Base-by-base conservation (phyloP, 2,888 invertebrate genomes). In the Tillus elongatus region DNA sequence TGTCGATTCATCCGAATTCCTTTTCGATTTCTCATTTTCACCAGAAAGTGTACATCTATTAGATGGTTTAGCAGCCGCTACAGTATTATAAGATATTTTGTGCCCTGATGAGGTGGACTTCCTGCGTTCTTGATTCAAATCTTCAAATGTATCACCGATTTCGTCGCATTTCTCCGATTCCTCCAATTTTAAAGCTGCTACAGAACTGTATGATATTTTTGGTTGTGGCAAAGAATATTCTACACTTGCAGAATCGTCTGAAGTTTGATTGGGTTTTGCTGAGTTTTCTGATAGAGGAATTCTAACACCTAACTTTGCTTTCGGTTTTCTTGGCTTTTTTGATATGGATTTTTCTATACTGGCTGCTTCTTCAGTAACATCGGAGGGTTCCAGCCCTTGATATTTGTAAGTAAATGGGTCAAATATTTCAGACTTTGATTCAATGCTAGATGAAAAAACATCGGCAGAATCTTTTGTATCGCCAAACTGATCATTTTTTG, bases 71-170 rank as follows among this genome's bases (percentile, higher is more conserved):
- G 42, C 43, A 44, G 71, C 69, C 27, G 71, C 71, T 45, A 74
- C 67, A 30, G 68, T 69, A 51, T 72, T 74, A 74, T 74, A 74
- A 9, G 72, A 71, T 56, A 69, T 69, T 14, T 63, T 59, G 2
- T 63, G 47, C 12, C 52, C 64, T 44, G 61, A 12, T n/a, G n/a
- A n/a, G n/a, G n/a, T n/a, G n/a, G n/a, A n/a, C n/a, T n/a, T n/a
- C n/a, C n/a, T n/a, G n/a, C n/a, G n/a, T n/a, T n/a, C n/a, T n/a
- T n/a, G n/a, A n/a, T n/a, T n/a, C n/a, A n/a, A n/a, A n/a, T n/a
- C n/a, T n/a, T n/a, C n/a, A n/a, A n/a, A n/a, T n/a, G n/a, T n/a
- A n/a, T n/a, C n/a, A n/a, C n/a, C n/a, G n/a, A n/a, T n/a, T n/a
- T n/a, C n/a, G n/a, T n/a, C n/a, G n/a, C n/a, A n/a, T n/a, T n/a